Evolutionary conservation across 1,140 invertebrate species (phyloP).

Genomic region (Papilio machaon): DNA sequence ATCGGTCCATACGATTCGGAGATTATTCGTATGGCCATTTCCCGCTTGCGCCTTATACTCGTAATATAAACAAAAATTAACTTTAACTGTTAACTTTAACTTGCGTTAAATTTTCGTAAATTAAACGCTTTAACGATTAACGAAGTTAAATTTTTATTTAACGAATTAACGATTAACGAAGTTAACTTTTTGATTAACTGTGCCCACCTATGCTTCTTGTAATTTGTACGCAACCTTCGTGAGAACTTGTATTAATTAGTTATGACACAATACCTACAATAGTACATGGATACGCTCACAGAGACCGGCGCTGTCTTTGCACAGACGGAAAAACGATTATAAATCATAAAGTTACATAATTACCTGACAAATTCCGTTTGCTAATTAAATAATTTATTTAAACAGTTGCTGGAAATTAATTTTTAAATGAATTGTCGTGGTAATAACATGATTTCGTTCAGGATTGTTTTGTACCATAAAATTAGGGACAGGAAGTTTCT

Average conservation of each 20-base stretch:
- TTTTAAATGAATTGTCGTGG: neutral
- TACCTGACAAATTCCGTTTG: slow-evolving; percentile 7
- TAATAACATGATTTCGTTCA: neutral
- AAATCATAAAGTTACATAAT: slow-evolving; percentile 13
- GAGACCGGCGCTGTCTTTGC: neutral
- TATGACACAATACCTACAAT: slow-evolving; percentile 1
- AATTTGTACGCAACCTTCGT: slow-evolving; percentile 10
- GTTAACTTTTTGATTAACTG: too few species aligned
- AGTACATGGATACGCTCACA: neutral
- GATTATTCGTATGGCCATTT: too few species aligned
- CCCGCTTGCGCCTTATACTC: too few species aligned
- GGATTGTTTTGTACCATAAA: neutral
- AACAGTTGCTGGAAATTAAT: neutral
- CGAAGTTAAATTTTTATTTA: too few species aligned
- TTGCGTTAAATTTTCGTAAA: too few species aligned
- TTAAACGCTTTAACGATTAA: too few species aligned
- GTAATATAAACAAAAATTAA: too few species aligned
- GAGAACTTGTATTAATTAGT: slow-evolving; percentile 24
- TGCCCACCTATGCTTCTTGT: too few species aligned
- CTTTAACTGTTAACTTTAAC: too few species aligned
- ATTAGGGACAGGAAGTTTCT: neutral
- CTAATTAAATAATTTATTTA: slow-evolving; percentile 16
- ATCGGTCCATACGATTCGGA: too few species aligned
- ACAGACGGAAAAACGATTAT: slow-evolving; percentile 25
- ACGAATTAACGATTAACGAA: too few species aligned